Conservation (phyloP, 2,113 vertebrate species). For the Elgaria multicarinata region DNA sequence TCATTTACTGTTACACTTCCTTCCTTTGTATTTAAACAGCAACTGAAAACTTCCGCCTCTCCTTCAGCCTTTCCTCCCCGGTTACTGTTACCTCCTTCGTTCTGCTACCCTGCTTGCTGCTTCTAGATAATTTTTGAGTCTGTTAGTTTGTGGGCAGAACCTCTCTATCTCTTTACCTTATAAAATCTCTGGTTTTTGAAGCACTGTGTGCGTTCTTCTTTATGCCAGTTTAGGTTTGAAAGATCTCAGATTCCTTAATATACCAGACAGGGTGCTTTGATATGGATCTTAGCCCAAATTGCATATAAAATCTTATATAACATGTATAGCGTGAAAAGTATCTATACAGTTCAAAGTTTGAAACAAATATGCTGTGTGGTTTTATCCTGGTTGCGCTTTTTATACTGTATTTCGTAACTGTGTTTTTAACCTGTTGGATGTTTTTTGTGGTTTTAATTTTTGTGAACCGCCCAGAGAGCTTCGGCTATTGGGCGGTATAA, state of each 20-base stretch:
- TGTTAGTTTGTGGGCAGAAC: not conserved
- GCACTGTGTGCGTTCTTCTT: not conserved
- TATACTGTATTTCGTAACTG: no score
- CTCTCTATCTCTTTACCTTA: not conserved
- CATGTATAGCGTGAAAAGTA: not conserved
- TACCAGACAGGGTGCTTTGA: not conserved
- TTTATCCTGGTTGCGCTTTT: no score
- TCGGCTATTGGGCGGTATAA: no score
- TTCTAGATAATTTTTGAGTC: not conserved
- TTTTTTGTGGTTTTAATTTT: no score
- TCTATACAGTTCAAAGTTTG: not conserved
- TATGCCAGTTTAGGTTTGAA: not conserved
- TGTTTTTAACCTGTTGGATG: no score
- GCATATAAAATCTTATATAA: not conserved
- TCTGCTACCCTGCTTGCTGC: not conserved
- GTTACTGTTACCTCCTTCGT: not conserved
- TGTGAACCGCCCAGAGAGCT: no score
- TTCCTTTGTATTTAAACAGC: not conserved
- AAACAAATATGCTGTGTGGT: no score
- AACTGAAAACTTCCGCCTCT: not conserved
- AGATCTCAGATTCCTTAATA: not conserved
- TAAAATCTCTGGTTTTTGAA: not conserved
- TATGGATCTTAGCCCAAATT: not conserved
- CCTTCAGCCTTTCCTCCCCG: not conserved
- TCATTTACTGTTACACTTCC: not conserved